Conservation (phyloP, 2,113 vertebrate species). For the Clarias batrachus region DNA sequence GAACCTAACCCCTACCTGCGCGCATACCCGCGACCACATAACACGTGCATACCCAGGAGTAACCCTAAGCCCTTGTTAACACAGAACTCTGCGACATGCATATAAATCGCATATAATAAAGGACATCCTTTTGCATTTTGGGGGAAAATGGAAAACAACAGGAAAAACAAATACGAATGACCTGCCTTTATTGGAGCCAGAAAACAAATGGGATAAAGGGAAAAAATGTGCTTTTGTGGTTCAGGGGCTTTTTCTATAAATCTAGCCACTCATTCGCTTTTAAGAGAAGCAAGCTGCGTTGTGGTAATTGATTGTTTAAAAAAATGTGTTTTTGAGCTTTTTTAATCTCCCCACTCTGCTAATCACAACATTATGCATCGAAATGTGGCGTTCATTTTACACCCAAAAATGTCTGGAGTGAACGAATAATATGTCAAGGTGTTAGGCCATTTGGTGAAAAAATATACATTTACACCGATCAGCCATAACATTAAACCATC, state of each 20-base stretch:
- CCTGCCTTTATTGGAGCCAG: conserved; percentile 41
- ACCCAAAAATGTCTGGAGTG: neutral
- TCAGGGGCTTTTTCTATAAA: conserved; percentile 33
- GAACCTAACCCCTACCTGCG: conserved; percentile 20
- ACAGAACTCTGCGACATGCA: neutral
- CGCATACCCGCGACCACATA: conserved; percentile 8
- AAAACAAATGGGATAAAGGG: conserved; percentile 31
- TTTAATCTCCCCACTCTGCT: neutral
- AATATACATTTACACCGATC: neutral
- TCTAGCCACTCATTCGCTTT: conserved; percentile 38
- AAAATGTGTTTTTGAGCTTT: conserved; percentile 27
- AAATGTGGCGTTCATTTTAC: conserved; percentile 11
- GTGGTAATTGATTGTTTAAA: conserved; percentile 47
- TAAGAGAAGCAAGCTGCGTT: conserved; percentile 42
- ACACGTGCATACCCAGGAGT: conserved; percentile 25
- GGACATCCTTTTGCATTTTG: conserved; percentile 16
- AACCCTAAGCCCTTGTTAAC: conserved; percentile 28
- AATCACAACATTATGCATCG: conserved; percentile 3
- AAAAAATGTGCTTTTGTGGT: conserved; percentile 42
- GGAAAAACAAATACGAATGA: conserved; percentile 40
- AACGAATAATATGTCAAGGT: neutral
- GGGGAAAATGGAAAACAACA: conserved; percentile 29
- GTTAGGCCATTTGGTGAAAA: neutral
- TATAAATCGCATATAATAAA: conserved; percentile 32
- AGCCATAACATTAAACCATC: no score